These are phyloP conservation scores for Proterorhinus semilunaris DNA, from an alignment of 2,113 vertebrate genomes.

Conservation along the genomic window DNA sequence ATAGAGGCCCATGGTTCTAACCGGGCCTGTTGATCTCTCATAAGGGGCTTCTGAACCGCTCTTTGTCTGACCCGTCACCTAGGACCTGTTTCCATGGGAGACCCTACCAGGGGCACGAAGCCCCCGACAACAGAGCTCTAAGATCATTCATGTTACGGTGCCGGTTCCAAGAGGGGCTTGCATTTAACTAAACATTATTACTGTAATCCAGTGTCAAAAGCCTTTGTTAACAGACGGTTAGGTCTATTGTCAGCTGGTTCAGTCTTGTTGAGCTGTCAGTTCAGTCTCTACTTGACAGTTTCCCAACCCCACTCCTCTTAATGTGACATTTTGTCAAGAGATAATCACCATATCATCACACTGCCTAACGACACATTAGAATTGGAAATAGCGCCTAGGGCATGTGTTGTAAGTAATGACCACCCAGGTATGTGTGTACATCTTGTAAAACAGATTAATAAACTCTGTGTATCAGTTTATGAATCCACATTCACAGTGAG, in stretches of 20 bases:
- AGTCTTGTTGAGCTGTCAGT: neutral
- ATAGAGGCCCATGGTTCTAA: no score
- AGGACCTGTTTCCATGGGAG: no score
- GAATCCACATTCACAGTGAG: constrained; percentile 56
- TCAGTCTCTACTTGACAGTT: neutral
- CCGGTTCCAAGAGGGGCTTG: no score
- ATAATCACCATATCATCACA: constrained; percentile 55
- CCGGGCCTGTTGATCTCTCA: no score
- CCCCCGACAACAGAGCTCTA: no score
- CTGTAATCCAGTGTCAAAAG: neutral
- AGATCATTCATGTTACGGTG: no score
- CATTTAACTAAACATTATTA: neutral
- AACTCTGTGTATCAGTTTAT: constrained; percentile 49
- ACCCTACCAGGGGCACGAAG: no score
- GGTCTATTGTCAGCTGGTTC: neutral
- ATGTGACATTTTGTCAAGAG: constrained; percentile 22
- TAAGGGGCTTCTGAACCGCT: no score
- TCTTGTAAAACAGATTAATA: constrained; percentile 40
- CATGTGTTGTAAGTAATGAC: constrained; percentile 44
- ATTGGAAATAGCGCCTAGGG: constrained; percentile 16
- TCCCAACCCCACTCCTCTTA: neutral
- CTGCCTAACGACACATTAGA: constrained; percentile 14
- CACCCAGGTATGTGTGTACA: constrained; percentile 37
- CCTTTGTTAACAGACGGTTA: neutral
- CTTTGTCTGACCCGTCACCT: no score